phyloP scores from a whole-genome alignment of 2,797 vertebrate genomes.

The Pipistrellus nathusii region DNA sequence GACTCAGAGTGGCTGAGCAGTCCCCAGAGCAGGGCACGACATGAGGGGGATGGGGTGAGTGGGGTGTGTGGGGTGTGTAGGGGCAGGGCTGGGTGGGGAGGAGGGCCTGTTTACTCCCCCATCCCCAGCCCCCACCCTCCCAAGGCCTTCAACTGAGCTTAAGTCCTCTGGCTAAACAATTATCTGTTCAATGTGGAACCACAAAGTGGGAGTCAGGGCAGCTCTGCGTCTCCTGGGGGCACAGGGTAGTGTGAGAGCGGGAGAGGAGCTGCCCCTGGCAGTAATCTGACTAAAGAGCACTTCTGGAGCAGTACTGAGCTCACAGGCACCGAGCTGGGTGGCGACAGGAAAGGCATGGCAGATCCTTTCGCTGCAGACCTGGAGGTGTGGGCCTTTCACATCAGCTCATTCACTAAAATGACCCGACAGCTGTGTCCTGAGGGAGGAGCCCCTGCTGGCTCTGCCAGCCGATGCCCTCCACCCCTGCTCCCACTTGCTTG shows the following conservation, averaged over 20 bases:
- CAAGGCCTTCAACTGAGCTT: not conserved
- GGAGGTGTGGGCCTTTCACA: slow-evolving; percentile 82
- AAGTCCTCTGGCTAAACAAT: not conserved
- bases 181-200: not conserved
- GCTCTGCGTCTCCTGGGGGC: not conserved
- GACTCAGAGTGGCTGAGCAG: not conserved
- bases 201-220: not conserved
- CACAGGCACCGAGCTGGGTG: slow-evolving; percentile 24
- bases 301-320: slow-evolving; percentile 73
- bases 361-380: slow-evolving; percentile 55
- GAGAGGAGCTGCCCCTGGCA: slow-evolving; percentile 10
- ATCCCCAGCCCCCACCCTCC: too few species aligned
- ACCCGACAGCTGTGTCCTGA: slow-evolving; percentile 2
- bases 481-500: not conserved
- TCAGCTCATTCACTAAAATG: slow-evolving; percentile 85
- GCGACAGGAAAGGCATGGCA: slow-evolving; percentile 79
- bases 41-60: not conserved
- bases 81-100: not conserved
- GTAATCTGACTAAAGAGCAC: slow-evolving; percentile 72
- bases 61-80: not conserved
- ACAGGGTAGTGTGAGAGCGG: not conserved
- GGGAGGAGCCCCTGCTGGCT: not conserved
- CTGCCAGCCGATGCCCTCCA: fast-evolving
- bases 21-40: not conserved
- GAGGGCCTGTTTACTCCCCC: not conserved